phyloP scores from a whole-genome alignment of 2,113 vertebrate genomes.

The Calidris pugnax region DNA sequence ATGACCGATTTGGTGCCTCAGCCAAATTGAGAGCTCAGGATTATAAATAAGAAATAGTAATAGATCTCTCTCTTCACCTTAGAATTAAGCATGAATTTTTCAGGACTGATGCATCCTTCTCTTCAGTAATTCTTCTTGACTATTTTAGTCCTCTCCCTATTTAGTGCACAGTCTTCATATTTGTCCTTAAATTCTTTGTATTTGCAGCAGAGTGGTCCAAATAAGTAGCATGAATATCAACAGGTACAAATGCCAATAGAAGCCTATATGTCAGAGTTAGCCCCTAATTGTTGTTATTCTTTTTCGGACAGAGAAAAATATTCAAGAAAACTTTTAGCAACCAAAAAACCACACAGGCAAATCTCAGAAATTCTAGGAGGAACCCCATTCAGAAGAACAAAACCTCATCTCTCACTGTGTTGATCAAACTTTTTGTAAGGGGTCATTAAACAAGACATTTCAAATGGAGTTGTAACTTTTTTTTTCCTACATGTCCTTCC shows the following conservation, averaged over 20 bases:
- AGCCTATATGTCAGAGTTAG: not conserved
- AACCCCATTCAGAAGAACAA: not conserved
- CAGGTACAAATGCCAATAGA: not conserved
- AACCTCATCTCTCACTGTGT: rapidly evolving
- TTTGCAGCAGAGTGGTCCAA: not conserved
- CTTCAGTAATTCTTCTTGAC: not conserved
- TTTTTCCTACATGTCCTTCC: not conserved
- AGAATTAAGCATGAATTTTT: slow-evolving; percentile 37
- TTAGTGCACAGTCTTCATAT: not conserved
- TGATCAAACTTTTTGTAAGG: not conserved
- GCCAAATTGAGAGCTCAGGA: not conserved
- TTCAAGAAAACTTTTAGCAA: not conserved
- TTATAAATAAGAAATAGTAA: slow-evolving; percentile 33
- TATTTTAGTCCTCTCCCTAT: not conserved
- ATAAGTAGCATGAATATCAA: not conserved
- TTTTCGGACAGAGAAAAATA: not conserved
- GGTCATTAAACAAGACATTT: not conserved
- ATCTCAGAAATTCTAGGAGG: not conserved
- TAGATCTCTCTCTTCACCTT: slow-evolving; percentile 11
- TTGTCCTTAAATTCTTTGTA: not conserved
- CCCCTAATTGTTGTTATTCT: rapidly evolving
- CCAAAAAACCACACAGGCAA: not conserved
- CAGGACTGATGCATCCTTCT: not conserved
- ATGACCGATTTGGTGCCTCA: not conserved
- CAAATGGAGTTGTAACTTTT: not conserved